These are phyloP conservation scores for Anguilla rostrata DNA, from an alignment of 2,113 vertebrate genomes.

Conservation along the genomic window DNA sequence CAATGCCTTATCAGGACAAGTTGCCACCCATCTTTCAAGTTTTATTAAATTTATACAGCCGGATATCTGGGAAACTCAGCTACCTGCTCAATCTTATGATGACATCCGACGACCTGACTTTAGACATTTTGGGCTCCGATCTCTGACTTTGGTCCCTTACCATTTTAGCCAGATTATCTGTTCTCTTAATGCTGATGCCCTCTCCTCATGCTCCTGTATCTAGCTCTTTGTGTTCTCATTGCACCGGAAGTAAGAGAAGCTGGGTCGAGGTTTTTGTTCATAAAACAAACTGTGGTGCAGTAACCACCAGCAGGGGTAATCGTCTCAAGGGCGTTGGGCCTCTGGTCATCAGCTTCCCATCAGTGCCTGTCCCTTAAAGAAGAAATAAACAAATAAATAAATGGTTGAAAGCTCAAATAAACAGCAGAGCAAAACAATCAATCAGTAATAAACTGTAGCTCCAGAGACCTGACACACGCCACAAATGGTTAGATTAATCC, in stretches of 20 bases:
- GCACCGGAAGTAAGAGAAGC: not conserved
- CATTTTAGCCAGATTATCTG: no score
- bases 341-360: not conserved
- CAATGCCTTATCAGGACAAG: no score
- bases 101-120: no score
- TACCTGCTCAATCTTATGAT: no score
- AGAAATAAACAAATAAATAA: not conserved
- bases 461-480: not conserved
- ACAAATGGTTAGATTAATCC: constrained; percentile 23
- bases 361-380: not conserved
- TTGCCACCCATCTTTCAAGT: no score
- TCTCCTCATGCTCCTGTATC: no score
- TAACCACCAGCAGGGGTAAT: not conserved
- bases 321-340: not conserved
- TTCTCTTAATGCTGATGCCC: no score
- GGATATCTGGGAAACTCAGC: no score
- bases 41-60: no score
- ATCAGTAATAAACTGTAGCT: constrained; percentile 10
- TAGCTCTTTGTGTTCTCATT: no score
- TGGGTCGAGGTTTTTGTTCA: not conserved
- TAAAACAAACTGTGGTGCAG: not conserved
- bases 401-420: constrained; percentile 3
- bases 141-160: no score
- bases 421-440: constrained; percentile 30
- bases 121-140: no score